Evolutionary conservation across 1,140 invertebrate genomes (phyloP).

Genomic region (Cherax quadricarinatus): DNA sequence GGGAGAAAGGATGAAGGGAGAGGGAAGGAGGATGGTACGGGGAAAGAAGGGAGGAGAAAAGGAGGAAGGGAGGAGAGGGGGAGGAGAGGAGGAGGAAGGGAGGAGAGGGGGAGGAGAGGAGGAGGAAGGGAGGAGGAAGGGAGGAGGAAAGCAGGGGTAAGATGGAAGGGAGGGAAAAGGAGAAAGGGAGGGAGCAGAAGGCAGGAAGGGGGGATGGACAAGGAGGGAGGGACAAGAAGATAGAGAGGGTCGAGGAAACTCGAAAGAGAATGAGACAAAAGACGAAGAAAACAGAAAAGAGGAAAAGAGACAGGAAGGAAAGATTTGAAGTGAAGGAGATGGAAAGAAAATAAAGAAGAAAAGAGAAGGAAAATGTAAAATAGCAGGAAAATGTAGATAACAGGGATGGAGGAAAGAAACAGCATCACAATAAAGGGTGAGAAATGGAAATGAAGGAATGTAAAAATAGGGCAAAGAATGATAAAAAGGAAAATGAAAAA

Average conservation of each 20-base stretch:
- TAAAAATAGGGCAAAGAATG: background rate
- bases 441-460: too few species aligned
- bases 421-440: too few species aligned
- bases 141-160: background rate
- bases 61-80: background rate
- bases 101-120: background rate
- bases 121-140: background rate
- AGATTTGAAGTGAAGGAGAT: too few species aligned
- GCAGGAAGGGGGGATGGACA: too few species aligned
- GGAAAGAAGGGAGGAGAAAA: background rate
- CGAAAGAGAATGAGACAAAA: too few species aligned
- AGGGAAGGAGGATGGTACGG: background rate
- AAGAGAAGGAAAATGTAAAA: too few species aligned
- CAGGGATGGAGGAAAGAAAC: too few species aligned
- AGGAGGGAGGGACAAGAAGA: too few species aligned
- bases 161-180: background rate
- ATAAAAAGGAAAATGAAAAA: background rate
- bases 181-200: too few species aligned
- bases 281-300: background rate
- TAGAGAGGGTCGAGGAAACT: too few species aligned
- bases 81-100: background rate
- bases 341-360: too few species aligned
- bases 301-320: background rate
- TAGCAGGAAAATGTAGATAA: too few species aligned
- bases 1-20: background rate